phyloP scores from a whole-genome alignment of 1,140 invertebrate genomes.

The Pseudomyrmex concolor region DNA sequence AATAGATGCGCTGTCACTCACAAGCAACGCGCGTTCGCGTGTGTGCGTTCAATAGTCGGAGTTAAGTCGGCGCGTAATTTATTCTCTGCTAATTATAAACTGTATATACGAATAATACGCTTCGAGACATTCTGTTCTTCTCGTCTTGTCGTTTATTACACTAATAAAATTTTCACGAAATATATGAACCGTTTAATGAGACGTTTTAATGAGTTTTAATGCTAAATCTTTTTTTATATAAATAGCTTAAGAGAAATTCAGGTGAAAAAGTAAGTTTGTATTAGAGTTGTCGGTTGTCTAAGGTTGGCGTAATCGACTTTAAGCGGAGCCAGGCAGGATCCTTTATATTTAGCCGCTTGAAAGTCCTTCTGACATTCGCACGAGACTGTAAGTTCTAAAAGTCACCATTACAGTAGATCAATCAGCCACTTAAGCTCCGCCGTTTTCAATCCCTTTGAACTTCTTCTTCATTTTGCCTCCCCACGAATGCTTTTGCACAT shows the following conservation, averaged over 20 bases:
- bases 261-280: not conserved
- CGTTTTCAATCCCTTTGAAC: conserved; percentile 43
- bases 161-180: not conserved
- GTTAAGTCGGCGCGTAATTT: conserved; percentile 1
- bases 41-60: not conserved
- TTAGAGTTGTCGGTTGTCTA: not conserved
- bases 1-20: conserved; percentile 45
- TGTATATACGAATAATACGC: not conserved
- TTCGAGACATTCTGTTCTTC: not conserved
- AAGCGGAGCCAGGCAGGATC: not conserved
- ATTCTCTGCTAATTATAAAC: conserved; percentile 7
- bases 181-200: no score
- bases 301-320: not conserved
- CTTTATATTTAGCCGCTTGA: conserved; percentile 26
- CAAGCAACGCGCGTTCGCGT: not conserved
- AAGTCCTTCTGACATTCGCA: conserved; percentile 25
- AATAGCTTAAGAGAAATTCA: not conserved
- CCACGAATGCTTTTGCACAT: conserved; percentile 24
- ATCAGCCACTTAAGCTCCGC: conserved; percentile 34
- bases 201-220: not conserved
- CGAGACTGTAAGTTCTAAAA: conserved; percentile 3
- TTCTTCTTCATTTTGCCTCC: conserved; percentile 5
- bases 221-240: not conserved
- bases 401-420: conserved; percentile 30
- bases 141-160: not conserved